Evolutionary conservation across 2,888 invertebrate species (phyloP).

Genomic region (Caradrina kadenii): DNA sequence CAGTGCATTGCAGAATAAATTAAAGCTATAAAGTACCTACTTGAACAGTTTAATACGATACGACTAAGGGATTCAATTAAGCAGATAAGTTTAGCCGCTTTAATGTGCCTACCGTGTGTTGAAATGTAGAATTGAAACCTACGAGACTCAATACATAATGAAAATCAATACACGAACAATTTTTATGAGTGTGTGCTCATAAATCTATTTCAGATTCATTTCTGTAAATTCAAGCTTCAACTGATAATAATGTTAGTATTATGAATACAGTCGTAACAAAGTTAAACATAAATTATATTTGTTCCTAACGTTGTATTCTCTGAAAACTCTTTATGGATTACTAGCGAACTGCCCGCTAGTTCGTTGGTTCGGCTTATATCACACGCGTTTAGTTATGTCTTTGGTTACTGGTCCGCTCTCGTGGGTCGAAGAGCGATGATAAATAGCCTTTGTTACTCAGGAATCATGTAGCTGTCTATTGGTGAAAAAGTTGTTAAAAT

Average conservation of each 20-base stretch:
- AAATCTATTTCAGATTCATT: conserved; percentile 33
- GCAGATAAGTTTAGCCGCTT: conserved; percentile 37
- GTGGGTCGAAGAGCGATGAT: too few relatives aligned
- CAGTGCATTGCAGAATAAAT: conserved; percentile 48
- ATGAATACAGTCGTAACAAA: conserved; percentile 39
- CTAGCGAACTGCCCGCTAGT: too few relatives aligned
- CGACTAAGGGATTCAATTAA: conserved; percentile 48
- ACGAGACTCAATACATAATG: conserved; percentile 15
- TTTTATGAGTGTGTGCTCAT: conserved; percentile 15
- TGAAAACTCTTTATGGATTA: conserved; percentile 42
- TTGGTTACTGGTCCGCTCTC: too few relatives aligned
- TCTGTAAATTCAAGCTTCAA: conserved; percentile 36
- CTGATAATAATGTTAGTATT: conserved; percentile 39
- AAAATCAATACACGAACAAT: conserved; percentile 40
- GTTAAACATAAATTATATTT: conserved; percentile 40
- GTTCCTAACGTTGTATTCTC: conserved; percentile 34
- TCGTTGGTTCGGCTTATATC: too few relatives aligned
- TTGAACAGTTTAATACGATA: conserved; percentile 42
- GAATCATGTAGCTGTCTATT: too few relatives aligned
- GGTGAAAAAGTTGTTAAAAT: too few relatives aligned
- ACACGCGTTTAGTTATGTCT: too few relatives aligned
- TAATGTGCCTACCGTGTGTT: conserved; percentile 6
- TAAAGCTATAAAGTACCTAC: conserved; percentile 34
- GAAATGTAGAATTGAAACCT: conserved; percentile 5
- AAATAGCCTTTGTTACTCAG: too few relatives aligned